These are phyloP conservation scores for Perca fluviatilis DNA, from an alignment of 2,113 vertebrate genomes.

Conservation along the genomic window DNA sequence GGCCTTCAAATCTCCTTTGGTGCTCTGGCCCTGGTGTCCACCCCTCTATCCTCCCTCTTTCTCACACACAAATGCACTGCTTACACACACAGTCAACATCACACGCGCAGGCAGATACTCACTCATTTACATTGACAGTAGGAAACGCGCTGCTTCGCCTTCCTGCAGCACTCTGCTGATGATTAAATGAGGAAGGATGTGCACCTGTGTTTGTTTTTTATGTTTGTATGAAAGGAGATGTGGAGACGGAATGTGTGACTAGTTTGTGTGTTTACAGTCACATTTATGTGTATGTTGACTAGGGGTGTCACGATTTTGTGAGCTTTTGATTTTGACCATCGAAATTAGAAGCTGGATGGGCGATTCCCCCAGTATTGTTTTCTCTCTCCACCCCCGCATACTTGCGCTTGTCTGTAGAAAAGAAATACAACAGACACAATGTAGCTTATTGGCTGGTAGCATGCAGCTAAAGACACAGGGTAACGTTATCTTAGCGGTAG, in stretches of 20 bases:
- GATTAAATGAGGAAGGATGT: slow-evolving; percentile 51
- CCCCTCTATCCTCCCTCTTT: slow-evolving; percentile 34
- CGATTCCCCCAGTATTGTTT: no score
- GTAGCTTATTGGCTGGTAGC: no score
- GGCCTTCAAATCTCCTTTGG: slow-evolving; percentile 78
- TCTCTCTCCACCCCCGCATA: no score
- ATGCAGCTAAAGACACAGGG: no score
- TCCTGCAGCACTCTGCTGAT: slow-evolving; percentile 28
- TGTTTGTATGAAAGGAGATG: slow-evolving; percentile 17
- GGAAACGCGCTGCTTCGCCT: slow-evolving; percentile 28
- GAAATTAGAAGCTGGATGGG: no score
- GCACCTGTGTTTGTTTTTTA: slow-evolving; percentile 30
- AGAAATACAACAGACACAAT: no score
- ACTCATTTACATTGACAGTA: slow-evolving; percentile 60
- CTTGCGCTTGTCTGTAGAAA: no score
- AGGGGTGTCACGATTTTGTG: no score
- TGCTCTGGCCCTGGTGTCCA: slow-evolving; percentile 59
- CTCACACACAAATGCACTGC: slow-evolving; percentile 41
- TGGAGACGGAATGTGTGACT: slow-evolving; percentile 2
- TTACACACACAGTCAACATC: slow-evolving; percentile 44
- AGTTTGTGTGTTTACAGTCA: slow-evolving; percentile 31
- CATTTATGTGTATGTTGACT: slow-evolving; percentile 14
- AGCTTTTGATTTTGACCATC: no score
- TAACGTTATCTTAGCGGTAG: no score
- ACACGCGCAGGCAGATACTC: slow-evolving; percentile 43